Evolutionary conservation across 2,888 invertebrate species (phyloP), one percentile per base, ranked within the genome.

Genomic region (Sesia bembeciformis): DNA sequence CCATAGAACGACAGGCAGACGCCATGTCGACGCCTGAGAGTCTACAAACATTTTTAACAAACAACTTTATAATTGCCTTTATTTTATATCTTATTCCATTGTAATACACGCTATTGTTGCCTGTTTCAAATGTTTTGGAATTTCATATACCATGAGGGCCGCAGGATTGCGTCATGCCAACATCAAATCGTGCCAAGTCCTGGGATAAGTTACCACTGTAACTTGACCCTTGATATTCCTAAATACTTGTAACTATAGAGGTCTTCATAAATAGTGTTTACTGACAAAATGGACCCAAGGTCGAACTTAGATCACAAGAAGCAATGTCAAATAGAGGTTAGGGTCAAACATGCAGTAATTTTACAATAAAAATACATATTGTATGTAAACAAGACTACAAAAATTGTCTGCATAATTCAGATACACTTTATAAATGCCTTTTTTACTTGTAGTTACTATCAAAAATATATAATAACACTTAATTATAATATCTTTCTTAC

Each of bases 91-190:
- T 46, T 52, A 43, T 2, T 4, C n/a, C 39, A 40, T 39, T 55
- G 23, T 40, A 49, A 56, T 62, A 67, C 65, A 66, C 65, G 56
- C 39, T 52, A 60, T 7, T 50, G 7, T 50, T 50, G 7, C 38
- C 23, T 39, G 50, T 5, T 4, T 7, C 39, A 7, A 50, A 4
- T 23, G 6, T 38, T 38, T 6, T 46, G 23, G 23, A 46, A 46
- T 46, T 8, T 46, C 46, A 4, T n/a, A 46, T 23, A 23, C 46
- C 62, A 68, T 67, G 67, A 66, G 67, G 66, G 62, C 60, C 60
- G 58, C 63, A 68, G 67, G 59, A 74, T 77, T 74, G 62, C 79
- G 76, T 80, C 78, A 78, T 67, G 53, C 61, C 59, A 65, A 62
- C 60, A 57, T 59, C 54, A 56, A 57, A 62, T 68, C 69, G 69